These are phyloP conservation scores for Lycia hirtaria DNA, from an alignment of 2,888 invertebrate species.

Conservation along the genomic window DNA sequence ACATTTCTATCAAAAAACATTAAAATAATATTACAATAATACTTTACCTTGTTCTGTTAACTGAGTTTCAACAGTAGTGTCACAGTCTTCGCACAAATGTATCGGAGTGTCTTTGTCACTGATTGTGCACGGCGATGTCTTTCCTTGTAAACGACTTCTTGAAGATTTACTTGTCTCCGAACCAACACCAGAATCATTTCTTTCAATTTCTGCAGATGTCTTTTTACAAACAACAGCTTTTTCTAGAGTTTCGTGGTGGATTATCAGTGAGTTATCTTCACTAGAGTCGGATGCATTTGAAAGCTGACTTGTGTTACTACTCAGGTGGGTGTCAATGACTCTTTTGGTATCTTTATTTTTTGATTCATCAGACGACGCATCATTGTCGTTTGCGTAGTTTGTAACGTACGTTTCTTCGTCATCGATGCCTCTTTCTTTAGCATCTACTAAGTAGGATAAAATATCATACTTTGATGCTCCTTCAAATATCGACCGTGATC, in stretches of 20 bases:
- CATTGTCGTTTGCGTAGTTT: conserved; percentile 83
- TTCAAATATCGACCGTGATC: conserved; percentile 90
- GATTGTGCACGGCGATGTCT: conserved; percentile 78
- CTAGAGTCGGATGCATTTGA: conserved; percentile 94
- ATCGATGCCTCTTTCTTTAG: conserved; percentile 90
- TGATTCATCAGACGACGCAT: conserved; percentile 79
- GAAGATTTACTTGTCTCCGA: conserved; percentile 96
- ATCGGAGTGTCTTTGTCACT: conserved; percentile 86
- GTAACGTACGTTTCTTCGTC: conserved; percentile 90
- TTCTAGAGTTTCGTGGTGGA: conserved; percentile 85
- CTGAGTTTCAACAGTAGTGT: conserved; percentile 91
- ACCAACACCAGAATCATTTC: conserved; percentile 97
- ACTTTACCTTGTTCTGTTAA: conserved; percentile 87
- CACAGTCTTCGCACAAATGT: conserved; percentile 94
- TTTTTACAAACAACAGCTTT: conserved; percentile 85
- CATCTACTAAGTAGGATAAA: conserved; percentile 94
- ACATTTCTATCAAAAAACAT: not conserved
- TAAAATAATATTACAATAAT: not conserved
- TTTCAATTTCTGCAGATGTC: conserved; percentile 91
- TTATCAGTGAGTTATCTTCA: conserved; percentile 91
- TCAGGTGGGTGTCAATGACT: conserved; percentile 76
- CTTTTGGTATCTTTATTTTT: conserved; percentile 86
- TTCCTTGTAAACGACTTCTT: conserved; percentile 89
- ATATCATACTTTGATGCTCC: conserved; percentile 96
- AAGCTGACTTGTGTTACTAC: conserved; percentile 90